These are phyloP conservation scores for Cantharis rufa DNA, from an alignment of 2,888 invertebrate genomes.

Conservation along the genomic window DNA sequence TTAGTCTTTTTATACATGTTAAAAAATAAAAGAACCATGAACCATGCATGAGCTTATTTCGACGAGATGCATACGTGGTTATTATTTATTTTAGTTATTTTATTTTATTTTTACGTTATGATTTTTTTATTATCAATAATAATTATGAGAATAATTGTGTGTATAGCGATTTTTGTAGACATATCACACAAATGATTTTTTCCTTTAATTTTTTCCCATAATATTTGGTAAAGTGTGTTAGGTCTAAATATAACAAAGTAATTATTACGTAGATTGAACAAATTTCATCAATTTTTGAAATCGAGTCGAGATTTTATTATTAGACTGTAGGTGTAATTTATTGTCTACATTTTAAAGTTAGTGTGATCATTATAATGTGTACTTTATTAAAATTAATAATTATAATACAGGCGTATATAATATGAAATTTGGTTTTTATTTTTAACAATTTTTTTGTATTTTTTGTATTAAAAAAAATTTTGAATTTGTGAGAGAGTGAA, in stretches of 20 bases:
- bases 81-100: neutral
- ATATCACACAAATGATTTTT: conserved; percentile 29
- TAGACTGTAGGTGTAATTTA: conserved; percentile 26
- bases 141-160: neutral
- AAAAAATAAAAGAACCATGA: neutral
- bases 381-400: conserved; percentile 30
- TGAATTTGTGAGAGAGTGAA: conserved; percentile 36
- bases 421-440: neutral
- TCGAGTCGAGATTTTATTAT: conserved; percentile 18
- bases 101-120: neutral
- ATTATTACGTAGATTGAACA: conserved; percentile 14
- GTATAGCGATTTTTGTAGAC: conserved; percentile 12
- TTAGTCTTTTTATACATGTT: neutral
- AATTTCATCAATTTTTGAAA: neutral
- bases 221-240: conserved; percentile 20
- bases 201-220: conserved; percentile 2
- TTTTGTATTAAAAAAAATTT: conserved; percentile 9
- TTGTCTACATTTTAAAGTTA: conserved; percentile 26
- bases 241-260: conserved; percentile 14
- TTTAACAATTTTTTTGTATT: neutral
- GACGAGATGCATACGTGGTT: neutral
- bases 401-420: neutral
- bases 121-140: neutral
- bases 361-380: conserved; percentile 38
- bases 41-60: neutral